A percentile compares a stretch with the other conserved stretches of the same genome.
Conservation (phyloP, 2,113 vertebrate species). For the Nerophis lumbriciformis region DNA sequence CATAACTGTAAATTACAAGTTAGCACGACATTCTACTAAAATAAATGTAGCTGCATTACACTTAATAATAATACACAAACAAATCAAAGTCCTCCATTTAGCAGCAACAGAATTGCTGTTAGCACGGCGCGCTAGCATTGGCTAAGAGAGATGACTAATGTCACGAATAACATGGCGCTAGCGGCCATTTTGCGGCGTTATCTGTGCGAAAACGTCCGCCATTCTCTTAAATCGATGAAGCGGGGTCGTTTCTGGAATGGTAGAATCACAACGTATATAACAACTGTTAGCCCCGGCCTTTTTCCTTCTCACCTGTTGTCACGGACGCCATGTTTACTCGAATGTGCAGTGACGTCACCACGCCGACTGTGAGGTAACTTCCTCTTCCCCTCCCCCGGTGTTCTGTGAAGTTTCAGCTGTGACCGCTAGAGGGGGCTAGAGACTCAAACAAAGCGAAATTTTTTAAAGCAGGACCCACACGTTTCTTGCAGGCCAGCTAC, state of each 20-base stretch:
- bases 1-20: neutral
- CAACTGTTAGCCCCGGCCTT: slow-evolving; percentile 23
- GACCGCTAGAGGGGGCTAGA: slow-evolving; percentile 44
- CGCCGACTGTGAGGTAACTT: slow-evolving; percentile 41
- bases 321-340: slow-evolving; percentile 73
- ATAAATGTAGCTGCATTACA: too few species aligned
- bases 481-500: too few species aligned
- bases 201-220: too few species aligned
- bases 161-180: neutral
- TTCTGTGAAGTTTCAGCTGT: neutral
- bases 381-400: slow-evolving; percentile 17
- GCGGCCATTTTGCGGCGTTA: neutral
- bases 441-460: neutral
- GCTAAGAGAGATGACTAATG: slow-evolving; percentile 9
- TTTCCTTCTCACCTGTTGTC: slow-evolving; percentile 70
- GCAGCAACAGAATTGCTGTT: neutral
- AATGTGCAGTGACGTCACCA: slow-evolving; percentile 24
- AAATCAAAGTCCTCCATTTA: neutral
- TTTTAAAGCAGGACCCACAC: too few species aligned
- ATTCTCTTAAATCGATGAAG: accelerated
- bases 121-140: slow-evolving; percentile 29
- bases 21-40: neutral
- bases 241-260: accelerated
- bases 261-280: accelerated
- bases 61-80: neutral